phyloP scores from a whole-genome alignment of 2,113 vertebrate genomes.

The Tragelaphus imberbis region DNA sequence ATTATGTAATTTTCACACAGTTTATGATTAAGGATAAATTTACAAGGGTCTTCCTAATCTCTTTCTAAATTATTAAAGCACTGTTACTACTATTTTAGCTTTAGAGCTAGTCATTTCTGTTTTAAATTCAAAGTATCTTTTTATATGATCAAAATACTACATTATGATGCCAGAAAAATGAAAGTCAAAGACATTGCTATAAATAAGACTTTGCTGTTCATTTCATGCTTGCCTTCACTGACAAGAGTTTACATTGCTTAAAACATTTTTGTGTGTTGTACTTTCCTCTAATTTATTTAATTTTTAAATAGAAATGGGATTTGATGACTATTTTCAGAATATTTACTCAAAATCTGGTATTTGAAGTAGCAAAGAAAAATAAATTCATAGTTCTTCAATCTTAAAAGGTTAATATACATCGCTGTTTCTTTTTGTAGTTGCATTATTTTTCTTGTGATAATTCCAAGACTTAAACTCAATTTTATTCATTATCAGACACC shows the following conservation, averaged over 20 bases:
- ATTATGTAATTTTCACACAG: slow-evolving; percentile 21
- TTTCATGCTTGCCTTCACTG: neutral
- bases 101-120: slow-evolving; percentile 29
- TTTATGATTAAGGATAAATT: slow-evolving; percentile 42
- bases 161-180: neutral
- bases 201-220: neutral
- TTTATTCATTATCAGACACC: slow-evolving; percentile 25
- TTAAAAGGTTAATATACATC: neutral
- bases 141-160: slow-evolving; percentile 28
- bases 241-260: neutral
- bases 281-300: slow-evolving; percentile 17
- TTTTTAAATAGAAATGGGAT: slow-evolving; percentile 15
- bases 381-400: neutral
- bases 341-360: neutral
- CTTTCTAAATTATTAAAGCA: slow-evolving; percentile 33
- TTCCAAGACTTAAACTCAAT: slow-evolving; percentile 44
- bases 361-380: neutral
- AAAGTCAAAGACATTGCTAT: slow-evolving; percentile 25
- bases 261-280: neutral
- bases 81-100: neutral
- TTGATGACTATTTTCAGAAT: neutral
- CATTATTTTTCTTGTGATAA: slow-evolving; percentile 33
- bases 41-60: slow-evolving; percentile 19
- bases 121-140: neutral
- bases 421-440: neutral